These are phyloP conservation scores for Archilochus colubris DNA, from an alignment of 2,113 vertebrate species.

Conservation along the genomic window DNA sequence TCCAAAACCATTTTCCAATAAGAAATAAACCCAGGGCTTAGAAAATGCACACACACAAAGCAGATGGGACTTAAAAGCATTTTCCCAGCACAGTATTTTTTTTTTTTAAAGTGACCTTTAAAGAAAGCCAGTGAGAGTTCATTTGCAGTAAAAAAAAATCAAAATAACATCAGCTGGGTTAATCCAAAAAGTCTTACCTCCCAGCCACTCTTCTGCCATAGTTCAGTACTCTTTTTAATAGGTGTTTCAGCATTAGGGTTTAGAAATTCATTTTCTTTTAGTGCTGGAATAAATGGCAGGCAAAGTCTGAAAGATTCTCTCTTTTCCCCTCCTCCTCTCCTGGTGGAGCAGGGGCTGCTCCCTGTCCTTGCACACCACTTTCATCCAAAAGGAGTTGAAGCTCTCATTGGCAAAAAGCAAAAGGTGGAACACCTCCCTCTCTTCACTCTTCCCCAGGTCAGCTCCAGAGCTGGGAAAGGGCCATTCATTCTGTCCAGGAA, in stretches of 20 bases:
- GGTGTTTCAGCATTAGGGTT: not conserved
- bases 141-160: not conserved
- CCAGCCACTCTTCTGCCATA: not conserved
- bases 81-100: not conserved
- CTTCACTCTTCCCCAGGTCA: not conserved
- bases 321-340: not conserved
- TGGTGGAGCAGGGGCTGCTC: accelerated
- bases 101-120: conserved; percentile 1
- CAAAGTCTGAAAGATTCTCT: not conserved
- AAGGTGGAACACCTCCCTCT: not conserved
- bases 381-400: not conserved
- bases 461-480: not conserved
- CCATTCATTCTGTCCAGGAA: not conserved
- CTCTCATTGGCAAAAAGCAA: not conserved
- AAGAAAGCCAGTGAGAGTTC: conserved; percentile 16
- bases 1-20: conserved; percentile 34
- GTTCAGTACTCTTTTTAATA: not conserved
- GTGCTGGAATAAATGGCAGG: not conserved
- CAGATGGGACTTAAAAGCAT: conserved; percentile 24
- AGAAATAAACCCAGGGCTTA: conserved; percentile 37
- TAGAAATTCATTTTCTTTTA: not conserved
- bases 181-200: not conserved
- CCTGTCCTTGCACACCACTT: not conserved
- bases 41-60: conserved; percentile 36
- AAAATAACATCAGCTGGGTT: not conserved